Conservation (phyloP, 2,888 invertebrate species). For the Linhomoeus sp. region DNA sequence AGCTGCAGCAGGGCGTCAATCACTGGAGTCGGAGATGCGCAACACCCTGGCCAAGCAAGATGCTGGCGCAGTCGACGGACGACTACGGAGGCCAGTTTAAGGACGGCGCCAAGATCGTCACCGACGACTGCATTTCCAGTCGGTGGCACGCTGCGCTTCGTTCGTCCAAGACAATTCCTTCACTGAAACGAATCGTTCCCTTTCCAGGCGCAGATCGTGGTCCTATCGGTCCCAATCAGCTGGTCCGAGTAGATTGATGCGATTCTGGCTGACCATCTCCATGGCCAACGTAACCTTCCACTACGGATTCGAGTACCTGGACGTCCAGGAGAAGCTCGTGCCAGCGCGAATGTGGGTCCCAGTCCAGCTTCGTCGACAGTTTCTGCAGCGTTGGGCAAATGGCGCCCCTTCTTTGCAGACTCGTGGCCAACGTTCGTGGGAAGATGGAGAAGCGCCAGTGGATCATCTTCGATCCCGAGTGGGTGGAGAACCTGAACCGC, state of each 20-base stretch:
- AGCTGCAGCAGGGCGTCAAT: slow-evolving; percentile 49
- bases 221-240: slow-evolving; percentile 83
- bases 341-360: slow-evolving; percentile 47
- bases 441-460: slow-evolving; percentile 97
- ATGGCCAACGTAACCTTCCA: slow-evolving; percentile 86
- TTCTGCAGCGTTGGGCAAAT: not conserved
- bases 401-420: no score
- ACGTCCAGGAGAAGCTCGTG: slow-evolving; percentile 17
- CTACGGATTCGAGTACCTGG: slow-evolving; percentile 84
- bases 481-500: slow-evolving; percentile 98
- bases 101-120: slow-evolving; percentile 53
- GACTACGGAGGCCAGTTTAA: slow-evolving; percentile 58
- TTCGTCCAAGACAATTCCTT: no score
- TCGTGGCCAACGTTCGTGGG: slow-evolving; percentile 96
- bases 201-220: slow-evolving; percentile 72
- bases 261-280: slow-evolving; percentile 67
- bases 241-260: slow-evolving; percentile 88
- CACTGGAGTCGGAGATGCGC: slow-evolving; percentile 95
- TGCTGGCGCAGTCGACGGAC: slow-evolving; percentile 70
- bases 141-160: slow-evolving; percentile 35
- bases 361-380: not conserved
- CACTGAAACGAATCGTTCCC: no score
- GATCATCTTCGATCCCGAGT: slow-evolving; percentile 99
- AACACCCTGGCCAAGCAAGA: slow-evolving; percentile 76
- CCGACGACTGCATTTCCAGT: slow-evolving; percentile 56